Base-by-base conservation (phyloP, 2,113 vertebrate species). In the Cynoglossus semilaevis region DNA sequence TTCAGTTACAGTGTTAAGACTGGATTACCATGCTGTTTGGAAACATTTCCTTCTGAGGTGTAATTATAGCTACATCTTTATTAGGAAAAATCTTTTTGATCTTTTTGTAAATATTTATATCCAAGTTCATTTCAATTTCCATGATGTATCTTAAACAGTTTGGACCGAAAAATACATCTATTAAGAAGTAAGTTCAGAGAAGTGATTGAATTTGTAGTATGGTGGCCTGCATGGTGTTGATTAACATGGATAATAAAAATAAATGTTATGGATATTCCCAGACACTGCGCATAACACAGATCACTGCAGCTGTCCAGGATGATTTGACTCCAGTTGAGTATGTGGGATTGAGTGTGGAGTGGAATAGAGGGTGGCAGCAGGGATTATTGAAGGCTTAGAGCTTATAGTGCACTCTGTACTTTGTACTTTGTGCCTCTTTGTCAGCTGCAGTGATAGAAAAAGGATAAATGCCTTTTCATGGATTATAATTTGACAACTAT, bases 371-470 rank as follows among this genome's bases (percentile, higher is more conserved):
- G 80, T 74, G 63, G 83, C 83, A 76, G 73, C 52, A 54, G 79
- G 85, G 85, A 89, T 87, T 87, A 89, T 76, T 57, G 19, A 63
- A 67, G 61, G 83, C 71, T 89, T 87, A 89, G 55, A 55, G 80
- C 70, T 88, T 87, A 88, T 44, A 67, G 67, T 58, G 60, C 64
- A n/a, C n/a, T n/a, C 22, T 29, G 22, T 29, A n/a, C 22, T 79
- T 74, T 76, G 71, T 67, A 60, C 67, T 83, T 69, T 66, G 22
- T 63, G 62, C 66, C 55, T 58, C 49, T 45, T 64, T 65, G 19
- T 36, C 66, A 66, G 68, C 62, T 69, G 65, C 74, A 79, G 54
- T 48, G 40, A 62, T 72, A 74, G 70, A 74, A 71, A 29, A 71
- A 67, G 63, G 55, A 63, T 72, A 74, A 66, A 70, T 72, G 63